Evolutionary conservation across 2,797 vertebrate species (phyloP).

Genomic region (Galaxias olidus): DNA sequence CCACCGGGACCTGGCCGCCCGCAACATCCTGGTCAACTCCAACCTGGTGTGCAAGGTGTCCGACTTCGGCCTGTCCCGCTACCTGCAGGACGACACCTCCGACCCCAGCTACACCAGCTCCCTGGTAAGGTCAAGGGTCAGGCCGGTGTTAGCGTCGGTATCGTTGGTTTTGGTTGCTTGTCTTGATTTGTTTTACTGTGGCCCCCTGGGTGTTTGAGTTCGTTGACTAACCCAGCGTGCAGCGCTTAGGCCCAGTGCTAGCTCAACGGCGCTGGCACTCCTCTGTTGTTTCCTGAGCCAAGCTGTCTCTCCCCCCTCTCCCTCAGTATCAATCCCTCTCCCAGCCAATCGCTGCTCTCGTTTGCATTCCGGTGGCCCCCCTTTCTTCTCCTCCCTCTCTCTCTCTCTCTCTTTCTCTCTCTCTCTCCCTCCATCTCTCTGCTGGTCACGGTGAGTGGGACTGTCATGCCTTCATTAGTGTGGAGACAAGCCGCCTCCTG

Average conservation of each 20-base stretch:
- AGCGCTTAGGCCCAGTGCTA: no score
- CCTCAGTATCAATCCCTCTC: no score
- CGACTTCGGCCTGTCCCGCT: constrained; percentile 95
- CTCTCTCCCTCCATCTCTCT: constrained; percentile 39
- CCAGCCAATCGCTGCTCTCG: no score
- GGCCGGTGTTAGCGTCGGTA: no score
- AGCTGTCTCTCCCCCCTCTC: no score
- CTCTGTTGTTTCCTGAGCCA: no score
- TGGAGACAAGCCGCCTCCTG: constrained; percentile 67
- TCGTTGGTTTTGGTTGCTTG: no score
- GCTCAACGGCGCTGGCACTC: no score
- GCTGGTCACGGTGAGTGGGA: constrained; percentile 57
- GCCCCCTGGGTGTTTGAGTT: background rate
- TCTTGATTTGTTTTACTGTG: no score
- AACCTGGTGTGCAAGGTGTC: constrained; percentile 99
- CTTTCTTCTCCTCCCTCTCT: constrained; percentile 42
- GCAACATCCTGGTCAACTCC: constrained; percentile 98
- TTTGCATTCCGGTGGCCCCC: no score
- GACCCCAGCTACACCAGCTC: constrained; percentile 98
- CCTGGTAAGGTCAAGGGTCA: constrained; percentile 78
- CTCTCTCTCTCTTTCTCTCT: constrained; percentile 34
- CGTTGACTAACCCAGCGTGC: no score
- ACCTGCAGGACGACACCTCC: constrained; percentile 95
- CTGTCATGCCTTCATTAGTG: constrained; percentile 78
- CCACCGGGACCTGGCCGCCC: constrained; percentile 94